Conservation (phyloP, 92 coral and sea anemone genomes). For the Scolanthus callimorphus region DNA sequence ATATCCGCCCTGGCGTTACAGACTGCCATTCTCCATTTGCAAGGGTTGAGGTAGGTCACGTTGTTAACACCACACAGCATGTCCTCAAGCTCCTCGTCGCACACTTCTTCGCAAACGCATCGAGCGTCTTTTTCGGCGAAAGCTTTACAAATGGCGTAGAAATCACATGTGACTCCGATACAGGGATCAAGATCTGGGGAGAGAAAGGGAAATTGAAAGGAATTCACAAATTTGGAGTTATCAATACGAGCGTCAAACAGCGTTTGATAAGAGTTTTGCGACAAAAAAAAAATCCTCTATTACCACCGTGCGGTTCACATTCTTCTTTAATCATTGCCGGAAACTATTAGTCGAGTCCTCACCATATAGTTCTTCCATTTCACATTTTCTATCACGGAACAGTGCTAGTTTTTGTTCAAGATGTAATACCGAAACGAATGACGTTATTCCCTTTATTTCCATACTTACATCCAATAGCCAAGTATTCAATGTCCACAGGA, state of each 20-base stretch:
- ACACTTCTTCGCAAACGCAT: slow-evolving; percentile 16
- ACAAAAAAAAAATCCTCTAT: too few relatives aligned
- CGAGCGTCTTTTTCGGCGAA: slow-evolving; percentile 15
- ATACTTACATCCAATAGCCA: too few relatives aligned
- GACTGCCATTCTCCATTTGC: slow-evolving; percentile 21
- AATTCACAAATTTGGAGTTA: background rate
- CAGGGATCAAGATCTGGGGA: slow-evolving; percentile 48
- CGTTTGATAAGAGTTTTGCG: too few relatives aligned
- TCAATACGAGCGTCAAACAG: too few relatives aligned
- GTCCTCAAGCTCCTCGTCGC: slow-evolving; percentile 13
- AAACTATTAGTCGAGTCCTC: too few relatives aligned
- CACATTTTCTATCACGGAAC: too few relatives aligned
- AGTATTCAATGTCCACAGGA: too few relatives aligned
- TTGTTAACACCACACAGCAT: slow-evolving; percentile 39
- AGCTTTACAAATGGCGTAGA: slow-evolving; percentile 31
- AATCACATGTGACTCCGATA: slow-evolving; percentile 27
- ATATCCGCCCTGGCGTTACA: slow-evolving; percentile 20
- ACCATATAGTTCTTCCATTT: too few relatives aligned
- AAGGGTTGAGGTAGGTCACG: slow-evolving; percentile 28
- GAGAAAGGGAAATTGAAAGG: background rate
- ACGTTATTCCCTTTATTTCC: too few relatives aligned
- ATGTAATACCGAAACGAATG: too few relatives aligned
- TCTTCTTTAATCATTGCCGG: too few relatives aligned
- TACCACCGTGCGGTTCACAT: background rate
- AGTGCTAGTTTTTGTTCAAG: too few relatives aligned